Evolutionary conservation across 2,888 invertebrate species (phyloP), one percentile per base, ranked within the genome.

Genomic region (Temnothorax ravouxi): DNA sequence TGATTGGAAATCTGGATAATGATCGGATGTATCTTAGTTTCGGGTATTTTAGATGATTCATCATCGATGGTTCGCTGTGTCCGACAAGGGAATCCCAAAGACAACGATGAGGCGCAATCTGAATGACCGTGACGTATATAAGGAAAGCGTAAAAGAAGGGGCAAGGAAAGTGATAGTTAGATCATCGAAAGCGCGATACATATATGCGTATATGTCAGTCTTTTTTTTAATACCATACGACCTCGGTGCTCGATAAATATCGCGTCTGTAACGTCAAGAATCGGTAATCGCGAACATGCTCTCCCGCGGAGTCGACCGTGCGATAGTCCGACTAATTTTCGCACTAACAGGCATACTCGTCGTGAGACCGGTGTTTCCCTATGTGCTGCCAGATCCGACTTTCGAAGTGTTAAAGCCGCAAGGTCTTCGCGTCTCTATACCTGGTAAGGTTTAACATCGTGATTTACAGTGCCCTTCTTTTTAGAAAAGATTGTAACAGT

Each of bases 401-500:
- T 92, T 95, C n/a, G 91, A 94, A 86, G 88, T 93, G 15, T 89
- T 95, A 52, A 87, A 86, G n/a, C 94, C 94, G 15, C 90, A 88
- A 79, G 95, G 95, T n/a, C 91, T 95, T 82, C 90, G 93, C 72
- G 93, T 95, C 21, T 95, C 94, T 61, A 95, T 95, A 86, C 95
- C 95, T 21, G 91, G 93, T 93, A 83, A 76, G 80, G 50, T 29
- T 80, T 9, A 54, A 3, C 15, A 47, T 9, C 2, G 11, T 21
- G 18, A 67, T 54, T 4, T 6, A 5, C 13, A 21, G 6, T 15
- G 18, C 41, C 9, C 5, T 25, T 25, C 8, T 11, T 41, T 15
- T 64, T 15, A 25, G 3, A 50, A 62, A 34, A 0, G 1, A 47
- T 25, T 34, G 15, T 41, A 21, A 61, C 8, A 29, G 34, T 9